Percentiles rank a stretch among this genome's conserved stretches.
Evolutionary conservation across 2,888 invertebrate genomes (phyloP).

Genomic region (Melanophora roralis): DNA sequence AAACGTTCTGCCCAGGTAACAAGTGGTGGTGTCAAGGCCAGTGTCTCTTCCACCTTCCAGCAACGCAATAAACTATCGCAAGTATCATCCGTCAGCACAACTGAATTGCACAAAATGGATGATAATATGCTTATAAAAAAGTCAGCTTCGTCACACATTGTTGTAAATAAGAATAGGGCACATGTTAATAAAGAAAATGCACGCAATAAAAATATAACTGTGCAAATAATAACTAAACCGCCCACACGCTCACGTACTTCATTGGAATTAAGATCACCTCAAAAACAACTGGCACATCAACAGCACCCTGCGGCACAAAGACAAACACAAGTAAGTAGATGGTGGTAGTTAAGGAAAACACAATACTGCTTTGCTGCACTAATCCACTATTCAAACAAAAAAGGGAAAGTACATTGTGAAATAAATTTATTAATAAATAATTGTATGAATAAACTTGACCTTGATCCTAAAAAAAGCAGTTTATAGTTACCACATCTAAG

Average conservation of each 20-base stretch:
- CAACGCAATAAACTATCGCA: constrained; percentile 71
- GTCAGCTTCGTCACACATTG: constrained; percentile 72
- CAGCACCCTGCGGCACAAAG: constrained; percentile 65
- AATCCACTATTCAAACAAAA: background rate
- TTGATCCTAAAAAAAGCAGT: too few relatives aligned
- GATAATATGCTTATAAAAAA: constrained; percentile 75
- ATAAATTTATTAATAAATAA: background rate
- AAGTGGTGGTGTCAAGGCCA: constrained; percentile 61
- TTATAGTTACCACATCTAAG: too few relatives aligned
- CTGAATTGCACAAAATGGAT: constrained; percentile 76
- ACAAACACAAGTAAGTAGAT: constrained; percentile 67
- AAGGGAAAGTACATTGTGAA: constrained; percentile 17
- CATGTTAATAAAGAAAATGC: constrained; percentile 75
- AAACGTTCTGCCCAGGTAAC: constrained; percentile 71
- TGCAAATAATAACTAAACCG: constrained; percentile 76
- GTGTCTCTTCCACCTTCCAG: constrained; percentile 63
- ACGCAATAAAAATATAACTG: constrained; percentile 74
- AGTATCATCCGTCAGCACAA: constrained; percentile 75
- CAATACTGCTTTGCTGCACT: constrained; percentile 7
- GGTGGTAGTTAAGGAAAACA: too few relatives aligned
- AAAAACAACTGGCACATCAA: constrained; percentile 65
- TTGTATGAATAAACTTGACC: too few relatives aligned
- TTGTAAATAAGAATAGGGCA: constrained; percentile 71
- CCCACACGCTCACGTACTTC: constrained; percentile 76
- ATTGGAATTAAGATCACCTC: constrained; percentile 73